A percentile compares a stretch with the other conserved stretches of the same genome.
These are phyloP conservation scores for Acomys russatus DNA, from an alignment of 2,797 vertebrate species.

Conservation along the genomic window DNA sequence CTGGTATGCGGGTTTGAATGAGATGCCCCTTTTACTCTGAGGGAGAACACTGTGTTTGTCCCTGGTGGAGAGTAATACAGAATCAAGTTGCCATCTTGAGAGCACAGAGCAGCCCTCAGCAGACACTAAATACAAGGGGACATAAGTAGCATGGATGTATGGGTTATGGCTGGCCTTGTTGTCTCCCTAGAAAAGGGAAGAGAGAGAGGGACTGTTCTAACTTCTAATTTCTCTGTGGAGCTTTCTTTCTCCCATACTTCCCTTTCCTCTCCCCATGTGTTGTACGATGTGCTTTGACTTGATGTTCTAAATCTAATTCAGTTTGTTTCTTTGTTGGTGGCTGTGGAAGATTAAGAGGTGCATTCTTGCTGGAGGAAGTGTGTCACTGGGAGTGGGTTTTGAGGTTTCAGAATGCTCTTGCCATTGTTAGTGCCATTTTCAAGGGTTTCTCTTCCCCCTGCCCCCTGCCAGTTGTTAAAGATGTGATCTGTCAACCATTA, in stretches of 20 bases:
- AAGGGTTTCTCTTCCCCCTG: too few relatives aligned
- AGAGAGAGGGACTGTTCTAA: background rate
- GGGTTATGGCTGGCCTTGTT: background rate
- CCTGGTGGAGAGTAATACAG: background rate
- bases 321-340: background rate
- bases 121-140: background rate
- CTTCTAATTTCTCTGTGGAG: background rate
- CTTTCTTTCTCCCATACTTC: rapidly evolving
- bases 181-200: background rate
- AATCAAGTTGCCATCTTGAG: background rate
- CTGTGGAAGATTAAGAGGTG: background rate
- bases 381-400: background rate
- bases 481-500: background rate
- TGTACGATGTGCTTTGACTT: background rate
- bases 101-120: background rate
- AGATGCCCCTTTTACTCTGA: background rate
- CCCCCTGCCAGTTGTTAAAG: background rate
- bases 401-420: background rate
- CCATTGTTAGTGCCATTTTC: background rate
- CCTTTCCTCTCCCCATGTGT: background rate
- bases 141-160: background rate
- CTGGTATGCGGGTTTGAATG: background rate
- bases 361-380: background rate
- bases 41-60: background rate
- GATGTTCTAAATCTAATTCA: background rate